phyloP scores from a whole-genome alignment of 2,888 invertebrate species.

The Himalopsyche anomala region DNA sequence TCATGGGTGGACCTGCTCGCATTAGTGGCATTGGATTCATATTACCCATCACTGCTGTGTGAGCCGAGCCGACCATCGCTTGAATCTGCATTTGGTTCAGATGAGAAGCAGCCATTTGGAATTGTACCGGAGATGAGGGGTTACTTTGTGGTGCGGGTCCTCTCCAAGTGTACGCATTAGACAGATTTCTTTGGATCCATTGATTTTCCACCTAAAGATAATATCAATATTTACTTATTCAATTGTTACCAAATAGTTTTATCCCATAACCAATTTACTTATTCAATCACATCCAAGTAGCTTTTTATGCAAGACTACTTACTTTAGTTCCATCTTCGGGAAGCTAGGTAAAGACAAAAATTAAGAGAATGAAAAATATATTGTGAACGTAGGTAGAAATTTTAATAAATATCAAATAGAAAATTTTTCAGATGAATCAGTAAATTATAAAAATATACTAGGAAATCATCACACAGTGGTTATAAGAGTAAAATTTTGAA shows the following conservation, averaged over 20 bases:
- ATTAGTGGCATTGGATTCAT: background rate
- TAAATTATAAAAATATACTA: too few relatives aligned
- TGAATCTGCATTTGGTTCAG: background rate
- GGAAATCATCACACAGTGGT: too few relatives aligned
- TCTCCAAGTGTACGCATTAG: conserved; percentile 11
- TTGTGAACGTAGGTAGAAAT: too few relatives aligned
- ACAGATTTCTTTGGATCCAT: conserved; percentile 5
- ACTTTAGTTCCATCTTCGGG: conserved; percentile 5
- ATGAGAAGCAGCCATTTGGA: background rate
- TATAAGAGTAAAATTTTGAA: too few relatives aligned
- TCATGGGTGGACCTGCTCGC: background rate
- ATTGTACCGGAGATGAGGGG: conserved; percentile 43
- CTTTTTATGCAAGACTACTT: background rate
- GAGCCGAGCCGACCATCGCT: background rate
- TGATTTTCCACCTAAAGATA: conserved; percentile 17
- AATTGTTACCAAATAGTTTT: too few relatives aligned
- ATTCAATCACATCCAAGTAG: too few relatives aligned
- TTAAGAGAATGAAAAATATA: background rate
- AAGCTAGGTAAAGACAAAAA: background rate
- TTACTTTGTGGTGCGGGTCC: conserved; percentile 4
- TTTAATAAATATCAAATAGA: too few relatives aligned
- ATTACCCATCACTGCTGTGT: conserved; percentile 23
- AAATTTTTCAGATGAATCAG: too few relatives aligned
- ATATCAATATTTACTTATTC: background rate
- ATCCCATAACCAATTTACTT: too few relatives aligned